phyloP scores from a whole-genome alignment of 2,888 invertebrate species.

The Abrostola tripartita region DNA sequence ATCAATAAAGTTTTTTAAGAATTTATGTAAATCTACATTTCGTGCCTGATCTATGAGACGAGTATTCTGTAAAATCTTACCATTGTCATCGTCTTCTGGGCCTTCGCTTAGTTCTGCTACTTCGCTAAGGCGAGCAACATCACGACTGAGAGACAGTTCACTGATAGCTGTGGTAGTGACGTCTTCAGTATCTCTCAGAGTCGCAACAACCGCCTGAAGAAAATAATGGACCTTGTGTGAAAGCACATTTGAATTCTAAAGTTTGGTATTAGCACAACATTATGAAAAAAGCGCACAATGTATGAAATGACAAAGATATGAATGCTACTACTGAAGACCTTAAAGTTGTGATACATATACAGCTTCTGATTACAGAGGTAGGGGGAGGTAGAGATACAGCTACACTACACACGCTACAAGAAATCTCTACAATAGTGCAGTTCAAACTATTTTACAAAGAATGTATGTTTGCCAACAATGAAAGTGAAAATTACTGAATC shows the following conservation, averaged over 20 bases:
- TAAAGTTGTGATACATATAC: too few species aligned
- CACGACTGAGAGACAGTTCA: conserved; percentile 89
- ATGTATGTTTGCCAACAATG: too few species aligned
- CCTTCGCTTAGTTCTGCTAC: conserved; percentile 91
- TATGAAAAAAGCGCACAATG: background rate
- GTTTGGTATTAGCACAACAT: background rate
- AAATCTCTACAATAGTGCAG: too few species aligned
- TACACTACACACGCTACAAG: too few species aligned
- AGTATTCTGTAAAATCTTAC: conserved; percentile 75
- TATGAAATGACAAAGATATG: too few species aligned
- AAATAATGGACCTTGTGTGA: conserved; percentile 63
- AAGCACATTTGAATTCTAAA: conserved; percentile 24
- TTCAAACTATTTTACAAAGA: too few species aligned
- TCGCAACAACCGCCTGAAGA: conserved; percentile 84
- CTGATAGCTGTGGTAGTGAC: conserved; percentile 84
- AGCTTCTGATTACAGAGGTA: too few species aligned
- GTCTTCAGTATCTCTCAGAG: conserved; percentile 91
- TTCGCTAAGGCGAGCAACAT: conserved; percentile 92
- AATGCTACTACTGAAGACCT: too few species aligned
- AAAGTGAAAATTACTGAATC: too few species aligned
- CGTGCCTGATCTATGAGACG: conserved; percentile 39
- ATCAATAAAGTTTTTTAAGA: conserved; percentile 1
- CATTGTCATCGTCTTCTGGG: conserved; percentile 92
- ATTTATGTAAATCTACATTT: conserved; percentile 35
- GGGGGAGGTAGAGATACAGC: too few species aligned